Base-by-base conservation (phyloP, 2,113 vertebrate species). In the Actenoides lindsayi region DNA sequence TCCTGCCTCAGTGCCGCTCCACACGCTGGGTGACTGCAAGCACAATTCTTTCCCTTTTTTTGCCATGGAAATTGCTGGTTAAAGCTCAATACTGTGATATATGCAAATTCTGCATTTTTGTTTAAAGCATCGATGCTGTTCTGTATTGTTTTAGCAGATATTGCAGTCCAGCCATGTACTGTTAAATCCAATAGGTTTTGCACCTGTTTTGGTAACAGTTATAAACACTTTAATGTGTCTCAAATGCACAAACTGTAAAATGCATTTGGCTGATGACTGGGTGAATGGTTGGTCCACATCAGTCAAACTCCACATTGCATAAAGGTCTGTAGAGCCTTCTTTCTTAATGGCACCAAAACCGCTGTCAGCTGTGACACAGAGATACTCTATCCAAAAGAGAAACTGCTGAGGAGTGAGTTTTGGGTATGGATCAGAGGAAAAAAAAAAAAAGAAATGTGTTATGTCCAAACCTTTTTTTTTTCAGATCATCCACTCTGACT, bases 1-100 rank as follows among this genome's bases (percentile, higher is more conserved):
- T 96, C 94, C 77, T 97, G 92, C 81, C 78, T 95, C 88, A n/a
- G 63, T 89, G 81, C 64, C 4, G 7, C 41, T 91, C 69, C 67
- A 73, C 10, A 19, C 0, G 9, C 75, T 10, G 86, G 62, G 86
- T 90, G 81, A 87, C 84, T 88, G 67, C 42, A 71, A 89, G 71
- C 63, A 83, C 31, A 69, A 28, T 89, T 91, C 56, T 85, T 85
- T 60, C 64, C 90, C 14, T 46, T 70, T n/a, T 69, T 78, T 37
- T 77, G 8, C 41, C n/a, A 37, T 91, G 85, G 86, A 79, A 84
- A 78, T 92, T 46, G 18, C 33, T 88, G 73, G 24, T 63, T 83
- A 59, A 90, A 88, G 82, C 87, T 81, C 77, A 53, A 0, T 78
- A 71, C 53, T 95, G 85, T 0, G 5, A 28, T 83, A 48, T 87